Conservation (phyloP, 2,113 vertebrate genomes). For the Corythornis vintsioides region DNA sequence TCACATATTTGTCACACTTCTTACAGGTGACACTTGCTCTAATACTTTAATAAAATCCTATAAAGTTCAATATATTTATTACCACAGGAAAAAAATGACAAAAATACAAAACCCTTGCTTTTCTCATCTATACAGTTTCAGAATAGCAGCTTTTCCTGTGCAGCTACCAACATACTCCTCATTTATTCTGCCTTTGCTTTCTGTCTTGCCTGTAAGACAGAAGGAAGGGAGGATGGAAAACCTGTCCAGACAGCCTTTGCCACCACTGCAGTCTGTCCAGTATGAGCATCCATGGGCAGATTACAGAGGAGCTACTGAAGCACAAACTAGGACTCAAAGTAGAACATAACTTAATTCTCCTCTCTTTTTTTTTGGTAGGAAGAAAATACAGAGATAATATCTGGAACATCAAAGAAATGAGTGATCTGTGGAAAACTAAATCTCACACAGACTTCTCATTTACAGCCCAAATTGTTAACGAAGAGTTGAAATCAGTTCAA, state of each 20-base stretch:
- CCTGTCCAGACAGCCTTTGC: not conserved
- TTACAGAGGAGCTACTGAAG: not conserved
- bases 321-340: not conserved
- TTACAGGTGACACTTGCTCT: not conserved
- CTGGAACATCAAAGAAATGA: not conserved
- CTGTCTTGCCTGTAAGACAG: not conserved
- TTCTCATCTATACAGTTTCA: not conserved
- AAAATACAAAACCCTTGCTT: not conserved
- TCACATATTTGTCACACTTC: not conserved
- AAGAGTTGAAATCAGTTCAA: not conserved
- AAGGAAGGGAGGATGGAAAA: not conserved
- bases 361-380: not conserved
- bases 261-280: not conserved
- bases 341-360: not conserved
- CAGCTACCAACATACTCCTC: not conserved
- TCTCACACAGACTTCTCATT: not conserved
- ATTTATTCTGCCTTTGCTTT: not conserved
- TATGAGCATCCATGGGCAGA: not conserved
- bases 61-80: not conserved
- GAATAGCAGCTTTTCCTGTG: not conserved
- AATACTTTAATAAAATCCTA: not conserved
- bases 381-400: not conserved
- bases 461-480: not conserved
- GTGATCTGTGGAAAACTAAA: not conserved
- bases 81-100: not conserved